Base-by-base conservation (phyloP, 1,140 invertebrate species). In the Odontomachus brunneus region DNA sequence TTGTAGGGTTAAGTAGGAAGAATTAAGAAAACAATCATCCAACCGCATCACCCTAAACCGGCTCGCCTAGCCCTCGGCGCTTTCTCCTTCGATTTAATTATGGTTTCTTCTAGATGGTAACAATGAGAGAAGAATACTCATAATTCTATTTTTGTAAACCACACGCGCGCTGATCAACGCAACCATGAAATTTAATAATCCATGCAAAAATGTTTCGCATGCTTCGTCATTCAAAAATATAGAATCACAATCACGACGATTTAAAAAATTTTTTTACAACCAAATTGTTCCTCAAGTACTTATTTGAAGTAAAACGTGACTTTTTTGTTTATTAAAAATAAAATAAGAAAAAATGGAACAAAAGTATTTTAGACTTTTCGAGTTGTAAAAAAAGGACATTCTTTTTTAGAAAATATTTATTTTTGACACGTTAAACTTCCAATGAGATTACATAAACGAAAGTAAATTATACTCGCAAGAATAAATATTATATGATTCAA, bases 101-200 rank as follows among this genome's bases (percentile, higher is more conserved):
- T 82, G 55, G 74, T 44, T 85, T 85, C 62, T 84, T 29, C 82
- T 80, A 38, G 48, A 66, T 72, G 63, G 55, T 73, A 82, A 87
- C 84, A 83, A 86, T 86, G 72, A 85, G 44, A 26, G 44, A 57
- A 44, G 38, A 2, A 84, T n/a, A 59, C 71, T 73, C 85, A 44
- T 86, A 76, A 76, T 76, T 76, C 59, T 76, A 84, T 76, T 65
- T 87, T 76, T 76, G 29, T 12, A 24, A 19, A 53, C 11, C 66
- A 55, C 62, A 44, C 62, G 66, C 67, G 51, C 44, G 73, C 55
- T 87, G 65, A 87, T 86, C 57, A 87, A 74, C 73, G 69, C 55
- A 87, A 71, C 82, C 86, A 71, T 86, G 82, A 87, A 87, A 87
- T 87, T 87, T 87, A 87, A 87, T 87, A 84, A 72, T 83, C 74